Evolutionary conservation across 2,113 vertebrate genomes (phyloP).

Genomic region (Malurus elegans): DNA sequence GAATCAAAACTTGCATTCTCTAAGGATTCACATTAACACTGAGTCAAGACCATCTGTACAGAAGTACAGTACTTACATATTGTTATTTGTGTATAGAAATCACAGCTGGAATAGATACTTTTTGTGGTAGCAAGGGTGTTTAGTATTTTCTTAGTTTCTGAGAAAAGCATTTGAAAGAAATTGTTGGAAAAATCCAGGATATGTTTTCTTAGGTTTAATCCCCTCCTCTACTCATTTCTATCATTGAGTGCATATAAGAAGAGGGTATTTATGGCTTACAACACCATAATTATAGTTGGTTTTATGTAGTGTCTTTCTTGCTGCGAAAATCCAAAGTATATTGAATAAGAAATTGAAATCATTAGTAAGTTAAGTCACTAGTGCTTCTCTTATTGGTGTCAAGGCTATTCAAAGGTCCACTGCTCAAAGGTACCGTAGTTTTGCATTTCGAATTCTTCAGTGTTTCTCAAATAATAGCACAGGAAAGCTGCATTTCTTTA

Average conservation of each 20-base stretch:
- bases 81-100: conserved; percentile 1
- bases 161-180: not conserved
- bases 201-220: not conserved
- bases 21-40: not conserved
- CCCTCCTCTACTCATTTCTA: not conserved
- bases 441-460: not conserved
- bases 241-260: not conserved
- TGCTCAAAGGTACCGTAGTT: not conserved
- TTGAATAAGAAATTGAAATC: not conserved
- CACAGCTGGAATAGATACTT: conserved; percentile 17
- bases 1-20: not conserved
- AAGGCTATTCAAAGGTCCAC: not conserved
- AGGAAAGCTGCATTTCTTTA: not conserved
- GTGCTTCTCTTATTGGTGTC: not conserved
- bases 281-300: not conserved
- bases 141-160: conserved; percentile 8
- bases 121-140: not conserved
- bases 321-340: not conserved
- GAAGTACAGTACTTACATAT: conserved; percentile 10
- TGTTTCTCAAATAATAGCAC: not conserved
- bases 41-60: not conserved
- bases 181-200: not conserved
- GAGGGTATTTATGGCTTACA: not conserved
- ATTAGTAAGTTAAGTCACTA: not conserved
- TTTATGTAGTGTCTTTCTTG: not conserved